phyloP scores from a whole-genome alignment of 2,888 invertebrate species.

The Cancer borealis region DNA sequence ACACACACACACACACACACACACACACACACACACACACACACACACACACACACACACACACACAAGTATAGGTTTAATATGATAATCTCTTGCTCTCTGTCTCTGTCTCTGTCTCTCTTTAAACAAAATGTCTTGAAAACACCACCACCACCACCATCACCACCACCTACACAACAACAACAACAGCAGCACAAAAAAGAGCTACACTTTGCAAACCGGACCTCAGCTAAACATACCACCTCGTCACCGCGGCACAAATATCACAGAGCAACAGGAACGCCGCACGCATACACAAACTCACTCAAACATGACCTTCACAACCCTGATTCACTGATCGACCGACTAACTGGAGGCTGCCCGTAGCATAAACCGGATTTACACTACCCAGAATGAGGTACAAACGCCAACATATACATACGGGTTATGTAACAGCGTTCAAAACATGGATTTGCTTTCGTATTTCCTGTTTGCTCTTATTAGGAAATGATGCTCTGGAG shows the following conservation, averaged over 20 bases:
- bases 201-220: neutral
- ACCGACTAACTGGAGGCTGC: neutral
- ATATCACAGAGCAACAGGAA: neutral
- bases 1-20: slow-evolving; percentile 22
- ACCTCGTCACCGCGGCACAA: neutral
- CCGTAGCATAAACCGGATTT: neutral
- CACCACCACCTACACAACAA: neutral
- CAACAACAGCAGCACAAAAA: neutral
- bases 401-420: neutral
- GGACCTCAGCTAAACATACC: neutral
- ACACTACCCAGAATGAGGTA: neutral
- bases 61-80: neutral
- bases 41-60: neutral
- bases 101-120: slow-evolving; percentile 20
- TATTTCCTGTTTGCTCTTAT: neutral
- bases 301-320: slow-evolving; percentile 1
- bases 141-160: neutral
- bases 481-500: neutral
- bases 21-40: slow-evolving; percentile 16
- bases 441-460: neutral
- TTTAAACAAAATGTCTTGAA: too few relatives aligned
- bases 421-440: slow-evolving; percentile 11
- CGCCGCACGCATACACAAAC: neutral
- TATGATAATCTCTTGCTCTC: neutral
- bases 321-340: neutral